phyloP scores from a whole-genome alignment of 2,888 invertebrate species.

The Carcina quercana region DNA sequence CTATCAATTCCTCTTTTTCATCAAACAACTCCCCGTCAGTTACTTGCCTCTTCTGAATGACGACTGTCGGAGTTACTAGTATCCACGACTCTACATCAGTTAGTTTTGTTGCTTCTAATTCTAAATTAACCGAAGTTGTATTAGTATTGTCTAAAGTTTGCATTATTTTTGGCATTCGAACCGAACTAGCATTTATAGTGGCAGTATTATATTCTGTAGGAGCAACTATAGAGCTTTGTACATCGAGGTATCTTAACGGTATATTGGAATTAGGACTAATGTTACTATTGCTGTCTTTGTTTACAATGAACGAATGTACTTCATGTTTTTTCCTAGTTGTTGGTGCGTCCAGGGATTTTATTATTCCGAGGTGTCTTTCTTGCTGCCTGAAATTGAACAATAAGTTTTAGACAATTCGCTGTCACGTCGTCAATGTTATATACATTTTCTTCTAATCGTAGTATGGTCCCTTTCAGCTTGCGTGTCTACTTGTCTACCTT shows the following conservation, averaged over 20 bases:
- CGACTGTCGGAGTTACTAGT: conserved; percentile 49
- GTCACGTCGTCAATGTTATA: too few species aligned
- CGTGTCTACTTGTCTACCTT: too few species aligned
- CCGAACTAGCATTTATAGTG: conserved; percentile 7
- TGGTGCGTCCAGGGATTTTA: conserved; percentile 64
- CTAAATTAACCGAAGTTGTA: conserved; percentile 22
- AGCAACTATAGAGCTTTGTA: conserved; percentile 36
- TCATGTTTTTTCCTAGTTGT: conserved; percentile 63
- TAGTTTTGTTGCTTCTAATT: conserved; percentile 42
- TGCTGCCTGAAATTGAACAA: conserved; percentile 77
- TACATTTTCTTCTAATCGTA: too few species aligned
- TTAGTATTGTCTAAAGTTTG: conserved; percentile 32
- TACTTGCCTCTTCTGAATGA: conserved; percentile 49
- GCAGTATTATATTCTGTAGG: conserved; percentile 20
- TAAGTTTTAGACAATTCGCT: too few species aligned
- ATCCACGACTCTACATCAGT: conserved; percentile 54
- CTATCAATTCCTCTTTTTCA: conserved; percentile 47
- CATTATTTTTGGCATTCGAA: conserved; percentile 28
- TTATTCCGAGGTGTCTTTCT: conserved; percentile 85
- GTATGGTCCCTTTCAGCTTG: too few species aligned
- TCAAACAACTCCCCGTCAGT: conserved; percentile 32
- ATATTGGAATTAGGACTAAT: conserved; percentile 33
- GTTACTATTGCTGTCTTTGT: conserved; percentile 41
- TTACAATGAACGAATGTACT: conserved; percentile 60
- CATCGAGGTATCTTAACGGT: conserved; percentile 43